These are phyloP conservation scores for Rhynchotus rufescens DNA, from an alignment of 2,797 vertebrate species.

Conservation along the genomic window DNA sequence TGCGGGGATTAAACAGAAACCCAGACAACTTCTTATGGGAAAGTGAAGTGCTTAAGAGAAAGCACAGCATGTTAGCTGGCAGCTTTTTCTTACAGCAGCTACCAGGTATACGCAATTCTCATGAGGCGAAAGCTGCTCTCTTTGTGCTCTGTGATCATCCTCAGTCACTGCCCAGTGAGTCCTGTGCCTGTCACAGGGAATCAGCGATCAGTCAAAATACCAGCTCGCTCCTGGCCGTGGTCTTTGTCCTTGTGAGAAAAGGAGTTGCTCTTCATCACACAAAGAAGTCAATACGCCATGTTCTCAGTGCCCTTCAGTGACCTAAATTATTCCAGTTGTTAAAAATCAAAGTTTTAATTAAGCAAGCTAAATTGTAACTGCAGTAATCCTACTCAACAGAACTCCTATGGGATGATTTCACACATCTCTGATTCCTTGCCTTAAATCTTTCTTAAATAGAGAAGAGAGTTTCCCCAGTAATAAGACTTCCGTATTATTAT, in stretches of 20 bases:
- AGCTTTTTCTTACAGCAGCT: neutral
- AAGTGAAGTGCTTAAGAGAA: neutral
- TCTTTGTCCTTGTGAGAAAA: neutral
- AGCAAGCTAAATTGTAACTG: no score
- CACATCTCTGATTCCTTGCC: neutral
- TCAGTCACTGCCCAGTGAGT: neutral
- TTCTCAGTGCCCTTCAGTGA: neutral
- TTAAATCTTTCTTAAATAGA: neutral
- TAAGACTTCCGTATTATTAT: neutral
- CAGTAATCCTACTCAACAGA: neutral
- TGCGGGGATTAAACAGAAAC: neutral
- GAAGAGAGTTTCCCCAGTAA: neutral
- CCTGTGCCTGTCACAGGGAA: rapidly evolving
- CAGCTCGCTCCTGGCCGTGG: neutral
- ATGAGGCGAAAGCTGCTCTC: neutral
- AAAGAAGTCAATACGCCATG: neutral
- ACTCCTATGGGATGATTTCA: neutral
- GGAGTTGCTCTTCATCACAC: neutral
- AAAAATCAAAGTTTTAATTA: neutral
- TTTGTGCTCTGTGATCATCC: neutral
- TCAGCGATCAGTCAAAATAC: neutral
- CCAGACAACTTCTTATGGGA: neutral
- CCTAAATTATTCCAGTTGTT: neutral
- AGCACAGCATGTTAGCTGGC: neutral
- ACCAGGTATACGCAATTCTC: neutral